phyloP scores from a whole-genome alignment of 2,888 invertebrate species.

The Malthinus seriepunctatus region DNA sequence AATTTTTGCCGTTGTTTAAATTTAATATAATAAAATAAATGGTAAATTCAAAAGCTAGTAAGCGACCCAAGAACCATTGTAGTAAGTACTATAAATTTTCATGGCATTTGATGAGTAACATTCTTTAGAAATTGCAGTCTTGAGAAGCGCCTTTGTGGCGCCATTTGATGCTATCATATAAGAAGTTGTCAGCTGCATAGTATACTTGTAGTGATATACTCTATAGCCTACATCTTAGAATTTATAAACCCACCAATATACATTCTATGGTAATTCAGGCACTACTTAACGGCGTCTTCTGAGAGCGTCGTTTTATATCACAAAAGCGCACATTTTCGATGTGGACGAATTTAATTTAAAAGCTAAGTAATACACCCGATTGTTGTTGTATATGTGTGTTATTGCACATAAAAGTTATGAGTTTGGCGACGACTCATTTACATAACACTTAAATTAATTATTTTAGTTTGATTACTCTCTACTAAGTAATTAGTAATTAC shows the following conservation, averaged over 20 bases:
- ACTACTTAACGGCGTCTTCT: constrained; percentile 12
- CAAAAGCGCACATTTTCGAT: background rate
- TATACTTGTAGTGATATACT: constrained; percentile 6
- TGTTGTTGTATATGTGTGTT: too few relatives aligned
- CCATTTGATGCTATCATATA: constrained; percentile 25
- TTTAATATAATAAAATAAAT: too few relatives aligned
- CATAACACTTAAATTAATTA: too few relatives aligned
- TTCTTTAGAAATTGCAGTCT: constrained; percentile 33
- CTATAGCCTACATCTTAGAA: constrained; percentile 22
- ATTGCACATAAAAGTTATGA: too few relatives aligned
- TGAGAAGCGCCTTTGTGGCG: constrained; percentile 29
- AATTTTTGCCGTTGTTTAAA: too few relatives aligned
- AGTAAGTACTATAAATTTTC: constrained; percentile 12
- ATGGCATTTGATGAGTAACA: constrained; percentile 26
- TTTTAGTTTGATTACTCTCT: too few relatives aligned
- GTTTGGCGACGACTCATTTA: too few relatives aligned
- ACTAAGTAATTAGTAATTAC: too few relatives aligned
- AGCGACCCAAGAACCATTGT: too few relatives aligned
- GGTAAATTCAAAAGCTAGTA: too few relatives aligned
- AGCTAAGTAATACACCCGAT: background rate
- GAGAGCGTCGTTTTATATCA: constrained; percentile 9
- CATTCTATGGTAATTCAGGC: constrained; percentile 29
- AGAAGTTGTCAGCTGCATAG: constrained; percentile 17
- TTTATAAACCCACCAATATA: constrained; percentile 28
- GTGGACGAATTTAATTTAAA: constrained; percentile 10